Evolutionary conservation across 2,113 vertebrate genomes (phyloP).

Genomic region (Paramisgurnus dabryanus): DNA sequence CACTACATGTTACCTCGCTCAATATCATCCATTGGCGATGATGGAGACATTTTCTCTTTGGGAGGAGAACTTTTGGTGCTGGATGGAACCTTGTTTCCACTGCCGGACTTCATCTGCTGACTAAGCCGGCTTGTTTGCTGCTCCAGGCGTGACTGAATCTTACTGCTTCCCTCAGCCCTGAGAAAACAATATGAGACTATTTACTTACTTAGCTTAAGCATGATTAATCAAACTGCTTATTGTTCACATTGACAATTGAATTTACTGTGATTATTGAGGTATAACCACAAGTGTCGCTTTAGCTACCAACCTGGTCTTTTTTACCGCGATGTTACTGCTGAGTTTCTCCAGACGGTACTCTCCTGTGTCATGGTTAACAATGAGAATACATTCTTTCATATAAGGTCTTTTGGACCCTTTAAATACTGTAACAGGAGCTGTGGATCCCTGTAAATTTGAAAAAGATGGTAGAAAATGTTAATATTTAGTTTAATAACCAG

Average conservation of each 20-base stretch:
- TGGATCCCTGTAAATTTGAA: slow-evolving; percentile 81
- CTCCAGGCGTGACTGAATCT: slow-evolving; percentile 85
- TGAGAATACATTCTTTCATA: slow-evolving; percentile 96
- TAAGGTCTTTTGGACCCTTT: slow-evolving; percentile 97
- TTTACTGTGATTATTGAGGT: background rate
- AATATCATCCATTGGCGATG: slow-evolving; percentile 93
- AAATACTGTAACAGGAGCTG: slow-evolving; percentile 92
- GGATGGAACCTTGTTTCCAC: slow-evolving; percentile 73
- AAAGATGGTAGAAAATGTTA: background rate
- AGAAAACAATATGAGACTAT: background rate
- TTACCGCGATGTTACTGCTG: slow-evolving; percentile 96
- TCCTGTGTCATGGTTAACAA: slow-evolving; percentile 97
- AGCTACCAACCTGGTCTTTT: slow-evolving; percentile 87
- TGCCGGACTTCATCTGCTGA: slow-evolving; percentile 78
- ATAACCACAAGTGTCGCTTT: background rate
- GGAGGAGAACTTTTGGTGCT: slow-evolving; percentile 78
- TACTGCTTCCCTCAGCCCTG: slow-evolving; percentile 96
- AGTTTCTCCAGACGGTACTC: slow-evolving; percentile 98
- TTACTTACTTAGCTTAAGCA: background rate
- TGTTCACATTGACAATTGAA: background rate
- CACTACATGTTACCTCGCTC: slow-evolving; percentile 82
- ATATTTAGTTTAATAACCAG: background rate
- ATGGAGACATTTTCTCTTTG: slow-evolving; percentile 82
- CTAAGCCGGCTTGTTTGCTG: slow-evolving; percentile 76
- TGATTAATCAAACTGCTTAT: no score